Evolutionary conservation across 2,888 invertebrate species (phyloP), one percentile per base, ranked within the genome.

Genomic region (Pimpla rufipes): DNA sequence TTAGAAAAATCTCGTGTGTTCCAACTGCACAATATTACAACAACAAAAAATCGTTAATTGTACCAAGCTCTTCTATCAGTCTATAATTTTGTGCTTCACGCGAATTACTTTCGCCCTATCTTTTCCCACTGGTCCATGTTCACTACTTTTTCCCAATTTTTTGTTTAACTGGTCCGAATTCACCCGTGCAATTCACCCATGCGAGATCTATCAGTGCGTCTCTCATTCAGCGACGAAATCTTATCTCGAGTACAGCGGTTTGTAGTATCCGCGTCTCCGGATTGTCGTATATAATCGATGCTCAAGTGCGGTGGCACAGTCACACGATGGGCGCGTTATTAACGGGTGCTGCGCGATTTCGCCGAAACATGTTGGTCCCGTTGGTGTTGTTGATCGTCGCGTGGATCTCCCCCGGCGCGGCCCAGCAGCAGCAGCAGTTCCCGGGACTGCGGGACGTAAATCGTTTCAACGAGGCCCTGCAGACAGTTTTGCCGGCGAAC

Each of bases 201-300:
- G 8, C 6, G 21, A 52, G 23, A 45, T 66, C n/a, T 45, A 66
- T 52, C 52, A 52, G 21, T 5, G 8, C n/a, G n/a, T n/a, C n/a
- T 21, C 42, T 23, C 64, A 5, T 37, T 16, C 35, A 62, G 3
- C 29, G 8, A 2, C 16, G 18, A 50, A 5, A 45, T 77, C 62
- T 78, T 82, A 78, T 82, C 82, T 52, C 47, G 23, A 10, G 47
- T 67, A 70, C 74, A 74, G n/a, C 40, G 40, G 42, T 66, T 62
- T 50, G 42, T n/a, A 50, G n/a, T 68, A 70, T 82, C 62, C 68
- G 59, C 62, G 47, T 55, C 18, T 37, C 50, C 50, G 52, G 71
- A 50, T 76, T n/a, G 59, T 73, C 68, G 52, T 82, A 82, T 78
- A 78, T 78, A 82, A 74, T 74, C 68, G 62, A 68, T 47, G 45